Evolutionary conservation across 2,113 vertebrate species (phyloP), one percentile per base, ranked within the genome.

Genomic region (Muscicapa adusta): DNA sequence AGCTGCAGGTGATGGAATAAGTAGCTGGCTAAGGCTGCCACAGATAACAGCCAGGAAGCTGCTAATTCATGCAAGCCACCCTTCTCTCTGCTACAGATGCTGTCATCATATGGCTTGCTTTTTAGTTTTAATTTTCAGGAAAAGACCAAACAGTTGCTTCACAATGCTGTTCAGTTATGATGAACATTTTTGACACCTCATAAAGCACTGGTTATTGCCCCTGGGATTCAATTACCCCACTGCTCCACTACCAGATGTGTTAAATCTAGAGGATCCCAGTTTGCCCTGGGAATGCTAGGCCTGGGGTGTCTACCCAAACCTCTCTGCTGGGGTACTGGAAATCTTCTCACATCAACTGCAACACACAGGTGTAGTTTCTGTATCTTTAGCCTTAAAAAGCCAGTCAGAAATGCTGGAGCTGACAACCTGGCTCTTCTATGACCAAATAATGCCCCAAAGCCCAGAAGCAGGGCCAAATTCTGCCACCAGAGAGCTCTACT

Each of bases 1-100:
- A 92, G n/a, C 65, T 81, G 68, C 61, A 88, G 79, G 76, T 92
- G 86, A 91, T 67, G 45, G 94, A 91, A 92, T n/a, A 93, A 77
- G 63, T 76, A 85, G 65, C 36, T 94, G 83, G 73, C 61, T 71
- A 86, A 70, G 60, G 22, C 73, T 91, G 76, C 80, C 82, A 53
- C 4, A 92, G 80, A 51, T 47, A 86, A 50, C 60, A 92, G 56
- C 43, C 86, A 94, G 56, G 43, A 84, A 81, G 53, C 61, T 94
- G 85, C 58, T 94, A 89, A 84, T 91, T 88, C 92, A 84, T 86
- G 76, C 85, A 58, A 95, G 51, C 68, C 83, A 80, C 65, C 26
- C 60, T 71, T 38, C 17, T 91, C 56, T 76, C 76, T 84, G 65
- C 83, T 86, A 75, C 88, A 94, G 94, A 91, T 89, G 93, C 91